These are phyloP conservation scores for Hyposoter didymator DNA, from an alignment of 2,888 invertebrate species.

Conservation along the genomic window DNA sequence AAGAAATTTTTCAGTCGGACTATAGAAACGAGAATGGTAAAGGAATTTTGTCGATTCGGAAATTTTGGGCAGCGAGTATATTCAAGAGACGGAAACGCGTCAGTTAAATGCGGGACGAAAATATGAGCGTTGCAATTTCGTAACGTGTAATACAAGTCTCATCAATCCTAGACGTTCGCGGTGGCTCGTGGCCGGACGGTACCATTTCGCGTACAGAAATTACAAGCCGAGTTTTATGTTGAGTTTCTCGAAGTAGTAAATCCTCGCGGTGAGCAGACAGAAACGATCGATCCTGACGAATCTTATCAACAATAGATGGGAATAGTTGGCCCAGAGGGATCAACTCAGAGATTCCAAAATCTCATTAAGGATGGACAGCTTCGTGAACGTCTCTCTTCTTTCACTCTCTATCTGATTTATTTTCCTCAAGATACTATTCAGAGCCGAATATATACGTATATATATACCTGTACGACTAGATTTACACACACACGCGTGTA, in stretches of 20 bases:
- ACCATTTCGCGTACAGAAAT: background rate
- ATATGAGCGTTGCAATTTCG: too few relatives aligned
- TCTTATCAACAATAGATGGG: conserved; percentile 40
- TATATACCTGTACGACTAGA: background rate
- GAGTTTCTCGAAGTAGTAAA: conserved; percentile 43
- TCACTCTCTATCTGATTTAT: background rate
- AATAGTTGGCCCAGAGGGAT: conserved; percentile 44
- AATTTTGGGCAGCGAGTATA: too few relatives aligned
- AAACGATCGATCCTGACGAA: conserved; percentile 45
- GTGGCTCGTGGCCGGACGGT: background rate
- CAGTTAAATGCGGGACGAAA: too few relatives aligned
- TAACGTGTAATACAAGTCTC: background rate
- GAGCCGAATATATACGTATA: background rate
- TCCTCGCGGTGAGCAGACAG: conserved; percentile 27
- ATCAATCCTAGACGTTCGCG: background rate
- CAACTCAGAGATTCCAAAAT: conserved; percentile 54
- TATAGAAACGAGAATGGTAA: background rate
- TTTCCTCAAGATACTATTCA: background rate
- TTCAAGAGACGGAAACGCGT: too few relatives aligned
- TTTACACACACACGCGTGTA: background rate
- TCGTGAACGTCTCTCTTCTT: conserved; percentile 29
- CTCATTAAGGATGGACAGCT: conserved; percentile 59
- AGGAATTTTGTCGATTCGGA: background rate
- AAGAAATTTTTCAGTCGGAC: background rate
- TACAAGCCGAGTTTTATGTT: conserved; percentile 5